phyloP scores from a whole-genome alignment of 2,888 invertebrate genomes.

The Anthophora plumipes region DNA sequence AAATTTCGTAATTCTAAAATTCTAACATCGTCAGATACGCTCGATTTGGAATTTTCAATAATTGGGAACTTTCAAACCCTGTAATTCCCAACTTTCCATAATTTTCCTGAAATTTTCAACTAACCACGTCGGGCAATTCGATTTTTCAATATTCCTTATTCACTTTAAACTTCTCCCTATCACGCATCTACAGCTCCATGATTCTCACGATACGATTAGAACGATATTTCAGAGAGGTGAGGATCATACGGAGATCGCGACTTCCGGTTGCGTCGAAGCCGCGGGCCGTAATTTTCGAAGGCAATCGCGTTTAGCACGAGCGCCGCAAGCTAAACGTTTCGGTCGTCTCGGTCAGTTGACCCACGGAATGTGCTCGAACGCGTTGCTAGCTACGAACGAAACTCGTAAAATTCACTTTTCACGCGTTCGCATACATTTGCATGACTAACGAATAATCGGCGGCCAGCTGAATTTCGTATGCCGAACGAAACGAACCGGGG shows the following conservation, averaged over 20 bases:
- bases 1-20: not conserved
- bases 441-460: conserved; percentile 50
- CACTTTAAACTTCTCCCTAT: not conserved
- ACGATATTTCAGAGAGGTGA: not conserved
- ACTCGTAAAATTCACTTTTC: conserved; percentile 65
- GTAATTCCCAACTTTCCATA: not conserved
- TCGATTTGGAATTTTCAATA: no score
- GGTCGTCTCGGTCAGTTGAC: conserved; percentile 66
- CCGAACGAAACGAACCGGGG: conserved; percentile 14
- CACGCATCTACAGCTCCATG: not conserved
- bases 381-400: conserved; percentile 51
- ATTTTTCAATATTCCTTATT: not conserved
- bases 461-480: conserved; percentile 36
- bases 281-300: conserved; percentile 27
- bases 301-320: conserved; percentile 3
- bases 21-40: not conserved
- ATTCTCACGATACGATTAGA: no score
- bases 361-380: conserved; percentile 64
- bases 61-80: no score
- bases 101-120: not conserved
- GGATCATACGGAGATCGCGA: not conserved
- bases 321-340: conserved; percentile 31
- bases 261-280: conserved; percentile 1
- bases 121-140: not conserved
- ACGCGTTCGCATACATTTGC: conserved; percentile 56